A percentile compares a stretch with the other conserved stretches of the same genome.
Evolutionary conservation across 2,888 invertebrate species (phyloP).

Genomic region (Drosophila picticornis): DNA sequence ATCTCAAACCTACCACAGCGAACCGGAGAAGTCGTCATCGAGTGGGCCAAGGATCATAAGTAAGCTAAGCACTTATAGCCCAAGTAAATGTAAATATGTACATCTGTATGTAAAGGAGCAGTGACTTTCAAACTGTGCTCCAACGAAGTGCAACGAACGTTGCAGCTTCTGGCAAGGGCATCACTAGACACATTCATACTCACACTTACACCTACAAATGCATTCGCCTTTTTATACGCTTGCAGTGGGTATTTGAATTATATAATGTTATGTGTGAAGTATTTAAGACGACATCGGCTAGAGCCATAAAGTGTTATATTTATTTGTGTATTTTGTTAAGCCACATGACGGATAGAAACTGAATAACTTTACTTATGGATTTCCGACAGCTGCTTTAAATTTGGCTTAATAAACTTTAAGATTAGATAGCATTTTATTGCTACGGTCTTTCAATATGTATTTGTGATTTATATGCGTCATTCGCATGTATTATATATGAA

Average conservation of each 20-base stretch:
- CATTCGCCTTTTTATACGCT: slow-evolving; percentile 42
- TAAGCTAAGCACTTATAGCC: slow-evolving; percentile 77
- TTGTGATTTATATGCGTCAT: not conserved
- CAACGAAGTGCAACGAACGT: slow-evolving; percentile 78
- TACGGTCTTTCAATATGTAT: not conserved
- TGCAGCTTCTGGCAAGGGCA: slow-evolving; percentile 71
- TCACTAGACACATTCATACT: slow-evolving; percentile 52
- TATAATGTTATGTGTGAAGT: not conserved
- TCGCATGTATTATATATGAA: not conserved
- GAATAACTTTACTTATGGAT: not conserved
- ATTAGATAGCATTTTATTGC: not conserved
- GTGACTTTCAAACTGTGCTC: slow-evolving; percentile 70
- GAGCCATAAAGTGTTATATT: not conserved
- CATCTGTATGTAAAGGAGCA: slow-evolving; percentile 12
- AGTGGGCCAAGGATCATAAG: slow-evolving; percentile 78
- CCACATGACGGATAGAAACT: not conserved
- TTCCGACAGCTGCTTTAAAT: not conserved
- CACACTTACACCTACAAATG: slow-evolving; percentile 18
- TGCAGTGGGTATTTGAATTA: slow-evolving; percentile 9
- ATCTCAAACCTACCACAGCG: slow-evolving; percentile 1
- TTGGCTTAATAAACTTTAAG: not conserved
- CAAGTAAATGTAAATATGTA: slow-evolving; percentile 69
- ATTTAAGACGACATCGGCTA: not conserved
- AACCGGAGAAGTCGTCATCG: slow-evolving; percentile 59
- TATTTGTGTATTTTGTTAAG: not conserved